These are phyloP conservation scores for Mirza zaza DNA, from an alignment of 2,113 vertebrate genomes.

Conservation along the genomic window DNA sequence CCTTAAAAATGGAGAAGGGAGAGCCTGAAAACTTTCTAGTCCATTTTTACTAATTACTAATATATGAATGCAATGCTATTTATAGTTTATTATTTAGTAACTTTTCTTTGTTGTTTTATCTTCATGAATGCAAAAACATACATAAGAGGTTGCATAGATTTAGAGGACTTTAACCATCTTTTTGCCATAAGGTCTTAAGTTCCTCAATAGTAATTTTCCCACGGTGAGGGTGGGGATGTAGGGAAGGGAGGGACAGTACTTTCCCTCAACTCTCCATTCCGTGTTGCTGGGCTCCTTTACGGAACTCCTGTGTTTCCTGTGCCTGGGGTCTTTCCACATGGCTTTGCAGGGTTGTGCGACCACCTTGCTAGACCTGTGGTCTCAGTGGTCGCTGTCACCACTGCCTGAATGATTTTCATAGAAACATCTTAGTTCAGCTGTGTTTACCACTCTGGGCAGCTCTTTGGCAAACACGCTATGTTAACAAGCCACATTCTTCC, in stretches of 20 bases:
- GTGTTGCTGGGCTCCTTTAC: background rate
- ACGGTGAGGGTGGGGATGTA: background rate
- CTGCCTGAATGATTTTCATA: background rate
- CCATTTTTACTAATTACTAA: slow-evolving; percentile 9
- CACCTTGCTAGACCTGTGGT: background rate
- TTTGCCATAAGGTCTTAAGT: background rate
- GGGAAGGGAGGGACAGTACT: background rate
- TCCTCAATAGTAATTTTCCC: background rate
- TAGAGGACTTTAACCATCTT: background rate
- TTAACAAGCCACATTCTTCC: background rate
- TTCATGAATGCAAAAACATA: background rate
- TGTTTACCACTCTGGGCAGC: background rate
- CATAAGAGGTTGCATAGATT: background rate
- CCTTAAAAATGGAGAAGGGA: background rate
- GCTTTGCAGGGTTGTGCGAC: background rate
- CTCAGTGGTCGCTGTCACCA: background rate
- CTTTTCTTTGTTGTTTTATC: background rate
- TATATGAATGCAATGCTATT: background rate
- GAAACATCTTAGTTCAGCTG: background rate
- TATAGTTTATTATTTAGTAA: background rate
- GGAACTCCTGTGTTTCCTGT: background rate
- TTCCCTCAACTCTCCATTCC: background rate
- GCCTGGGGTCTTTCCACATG: background rate
- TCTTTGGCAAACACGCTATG: background rate
- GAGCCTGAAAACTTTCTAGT: background rate